Evolutionary conservation across 2,113 vertebrate genomes (phyloP).

Genomic region (Cavia aperea): DNA sequence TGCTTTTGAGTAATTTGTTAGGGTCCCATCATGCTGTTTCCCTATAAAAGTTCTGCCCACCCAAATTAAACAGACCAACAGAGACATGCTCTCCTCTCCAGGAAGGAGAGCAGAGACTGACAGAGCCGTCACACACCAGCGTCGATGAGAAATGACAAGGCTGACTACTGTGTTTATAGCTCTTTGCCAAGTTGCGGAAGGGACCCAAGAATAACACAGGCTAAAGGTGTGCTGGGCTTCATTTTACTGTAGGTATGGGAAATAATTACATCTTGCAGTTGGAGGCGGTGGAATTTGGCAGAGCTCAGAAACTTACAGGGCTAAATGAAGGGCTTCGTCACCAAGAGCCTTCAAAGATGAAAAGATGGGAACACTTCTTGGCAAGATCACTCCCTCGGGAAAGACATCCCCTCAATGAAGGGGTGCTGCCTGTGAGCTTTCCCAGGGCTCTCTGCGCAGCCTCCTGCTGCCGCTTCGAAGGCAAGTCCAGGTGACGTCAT

Average conservation of each 20-base stretch:
- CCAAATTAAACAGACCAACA: not conserved
- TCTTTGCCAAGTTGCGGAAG: not conserved
- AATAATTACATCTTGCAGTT: slow-evolving; percentile 22
- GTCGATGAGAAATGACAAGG: not conserved
- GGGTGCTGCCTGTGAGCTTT: not conserved
- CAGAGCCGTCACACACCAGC: not conserved
- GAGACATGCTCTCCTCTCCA: too few species aligned
- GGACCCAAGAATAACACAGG: not conserved
- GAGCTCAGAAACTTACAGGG: not conserved
- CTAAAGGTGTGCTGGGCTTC: not conserved
- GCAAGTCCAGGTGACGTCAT: not conserved
- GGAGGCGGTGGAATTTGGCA: slow-evolving; percentile 5
- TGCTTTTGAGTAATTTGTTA: not conserved
- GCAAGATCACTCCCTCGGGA: not conserved
- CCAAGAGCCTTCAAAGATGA: slow-evolving; percentile 22
- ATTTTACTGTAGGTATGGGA: not conserved
- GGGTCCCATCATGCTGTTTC: not conserved
- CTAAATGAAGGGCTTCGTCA: slow-evolving; percentile 44
- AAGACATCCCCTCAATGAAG: not conserved
- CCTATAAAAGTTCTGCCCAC: not conserved
- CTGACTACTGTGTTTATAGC: not conserved
- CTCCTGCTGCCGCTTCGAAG: not conserved
- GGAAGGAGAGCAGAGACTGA: too few species aligned
- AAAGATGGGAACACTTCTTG: slow-evolving; percentile 6
- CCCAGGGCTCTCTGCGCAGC: not conserved